Evolutionary conservation across 2,113 vertebrate genomes (phyloP).

Genomic region (Tragelaphus imberbis): DNA sequence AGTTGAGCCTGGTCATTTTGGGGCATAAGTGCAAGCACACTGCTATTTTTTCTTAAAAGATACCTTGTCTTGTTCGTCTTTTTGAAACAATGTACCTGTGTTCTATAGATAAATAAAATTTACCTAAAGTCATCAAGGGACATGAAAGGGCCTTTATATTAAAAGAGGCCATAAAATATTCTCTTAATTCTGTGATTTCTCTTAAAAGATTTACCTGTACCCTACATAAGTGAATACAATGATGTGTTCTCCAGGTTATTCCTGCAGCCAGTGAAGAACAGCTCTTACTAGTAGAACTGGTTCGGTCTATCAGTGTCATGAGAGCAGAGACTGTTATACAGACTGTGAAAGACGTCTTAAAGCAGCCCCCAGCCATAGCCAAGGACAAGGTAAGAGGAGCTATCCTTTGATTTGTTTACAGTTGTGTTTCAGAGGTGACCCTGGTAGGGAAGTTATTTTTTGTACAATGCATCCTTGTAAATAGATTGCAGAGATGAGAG

Average conservation of each 20-base stretch:
- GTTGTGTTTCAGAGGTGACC: background rate
- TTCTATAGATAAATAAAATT: background rate
- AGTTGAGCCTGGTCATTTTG: background rate
- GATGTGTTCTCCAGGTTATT: slow-evolving; percentile 87
- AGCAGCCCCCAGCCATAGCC: slow-evolving; percentile 96
- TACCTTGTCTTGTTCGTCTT: background rate
- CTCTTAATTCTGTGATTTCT: background rate
- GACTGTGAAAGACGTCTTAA: slow-evolving; percentile 97
- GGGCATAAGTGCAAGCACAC: background rate
- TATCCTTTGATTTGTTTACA: background rate
- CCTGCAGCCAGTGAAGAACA: slow-evolving; percentile 95
- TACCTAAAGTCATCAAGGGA: background rate
- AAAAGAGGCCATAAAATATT: background rate
- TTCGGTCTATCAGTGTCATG: slow-evolving; percentile 98
- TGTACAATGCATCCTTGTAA: background rate
- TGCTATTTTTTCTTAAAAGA: background rate
- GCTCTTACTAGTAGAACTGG: slow-evolving; percentile 94
- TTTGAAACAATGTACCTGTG: background rate
- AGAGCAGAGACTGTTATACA: slow-evolving; percentile 97
- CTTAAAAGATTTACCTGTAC: background rate
- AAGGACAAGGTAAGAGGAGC: slow-evolving; percentile 91
- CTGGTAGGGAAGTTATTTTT: background rate
- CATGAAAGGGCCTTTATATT: background rate
- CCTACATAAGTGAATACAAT: background rate
- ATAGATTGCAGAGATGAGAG: background rate